Evolutionary conservation across 2,888 invertebrate genomes (phyloP).

Genomic region (Morpho achilles): DNA sequence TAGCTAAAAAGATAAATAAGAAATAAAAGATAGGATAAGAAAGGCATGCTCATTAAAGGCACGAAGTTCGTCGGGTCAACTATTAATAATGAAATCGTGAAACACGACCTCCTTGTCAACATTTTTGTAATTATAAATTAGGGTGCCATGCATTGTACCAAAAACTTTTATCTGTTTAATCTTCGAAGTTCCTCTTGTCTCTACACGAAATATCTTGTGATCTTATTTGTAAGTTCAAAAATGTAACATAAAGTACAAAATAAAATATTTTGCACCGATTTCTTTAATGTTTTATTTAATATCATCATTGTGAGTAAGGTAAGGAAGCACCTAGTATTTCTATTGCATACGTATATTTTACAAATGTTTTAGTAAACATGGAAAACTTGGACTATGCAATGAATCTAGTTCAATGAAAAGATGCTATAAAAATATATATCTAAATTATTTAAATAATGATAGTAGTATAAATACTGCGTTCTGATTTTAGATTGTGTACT

Average conservation of each 20-base stretch:
- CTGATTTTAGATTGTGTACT: no score
- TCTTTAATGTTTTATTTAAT: slow-evolving; percentile 21
- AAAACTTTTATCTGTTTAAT: slow-evolving; percentile 24
- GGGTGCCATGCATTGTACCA: slow-evolving; percentile 29
- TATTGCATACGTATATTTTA: slow-evolving; percentile 4
- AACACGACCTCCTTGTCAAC: slow-evolving; percentile 1
- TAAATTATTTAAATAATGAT: no score
- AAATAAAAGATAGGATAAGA: no score
- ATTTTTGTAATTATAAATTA: slow-evolving; percentile 12
- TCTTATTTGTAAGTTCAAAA: slow-evolving; percentile 46
- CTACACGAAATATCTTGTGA: slow-evolving; percentile 56
- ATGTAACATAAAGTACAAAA: slow-evolving; percentile 53
- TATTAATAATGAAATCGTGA: slow-evolving; percentile 1
- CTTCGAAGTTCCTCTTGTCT: slow-evolving; percentile 54
- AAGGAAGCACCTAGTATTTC: slow-evolving; percentile 18
- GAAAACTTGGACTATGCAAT: not conserved
- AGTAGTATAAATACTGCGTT: no score
- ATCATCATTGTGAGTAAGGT: slow-evolving; percentile 6
- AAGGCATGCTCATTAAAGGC: no score
- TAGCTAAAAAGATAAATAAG: no score
- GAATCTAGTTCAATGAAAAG: not conserved
- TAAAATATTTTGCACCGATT: slow-evolving; percentile 57
- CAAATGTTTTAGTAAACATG: not conserved
- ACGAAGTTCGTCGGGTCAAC: no score
- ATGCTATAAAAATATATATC: no score